Evolutionary conservation across 2,888 invertebrate species (phyloP), one percentile per base, ranked within the genome.

Genomic region (Hoplodrina blanda): DNA sequence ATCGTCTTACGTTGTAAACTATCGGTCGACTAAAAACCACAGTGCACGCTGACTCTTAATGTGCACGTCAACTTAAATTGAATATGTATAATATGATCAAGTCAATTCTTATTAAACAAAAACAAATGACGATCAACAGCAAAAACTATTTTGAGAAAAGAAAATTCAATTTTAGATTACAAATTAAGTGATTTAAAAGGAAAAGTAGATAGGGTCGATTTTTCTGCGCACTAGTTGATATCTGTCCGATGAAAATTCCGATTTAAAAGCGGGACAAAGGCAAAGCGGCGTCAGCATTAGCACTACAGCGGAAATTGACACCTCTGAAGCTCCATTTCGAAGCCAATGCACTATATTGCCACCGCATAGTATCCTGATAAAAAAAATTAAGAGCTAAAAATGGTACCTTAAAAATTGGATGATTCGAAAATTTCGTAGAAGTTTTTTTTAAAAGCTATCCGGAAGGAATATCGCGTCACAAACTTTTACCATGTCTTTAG

Each of bases 281-380:
- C 17, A 44, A 55, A 62, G 10, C 46, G 56, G 55, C n/a, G 11
- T 17, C 37, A 11, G 44, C 52, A 71, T 78, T 73, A 78, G 61
- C 73, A 78, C 71, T 69, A 30, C 56, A 62, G 46, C 62, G 71
- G 78, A 73, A 71, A 78, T 49, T 57, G 78, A 71, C 46, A 73
- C 72, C 78, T 62, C 46, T 30, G 15, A 71, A 52, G 55, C 56
- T 61, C 77, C 52, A 61, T 73, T 78, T 71, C 46, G 30, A 49
- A 62, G 72, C 52, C 69, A 61, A 71, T 55, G 71, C 25, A 50
- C 46, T 25, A 46, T 41, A 57, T 62, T 74, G 62, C 57, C 33
- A 62, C 46, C 62, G 25, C 56, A 59, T n/a, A 72, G 8, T 20
- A 53, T 20, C n/a, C 52, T 57, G 46, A 78, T 73, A 77, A 73